A percentile compares a stretch with the other conserved stretches of the same genome.
These are phyloP conservation scores for Harpagifer antarcticus DNA, from an alignment of 2,797 vertebrate species.

Conservation along the genomic window DNA sequence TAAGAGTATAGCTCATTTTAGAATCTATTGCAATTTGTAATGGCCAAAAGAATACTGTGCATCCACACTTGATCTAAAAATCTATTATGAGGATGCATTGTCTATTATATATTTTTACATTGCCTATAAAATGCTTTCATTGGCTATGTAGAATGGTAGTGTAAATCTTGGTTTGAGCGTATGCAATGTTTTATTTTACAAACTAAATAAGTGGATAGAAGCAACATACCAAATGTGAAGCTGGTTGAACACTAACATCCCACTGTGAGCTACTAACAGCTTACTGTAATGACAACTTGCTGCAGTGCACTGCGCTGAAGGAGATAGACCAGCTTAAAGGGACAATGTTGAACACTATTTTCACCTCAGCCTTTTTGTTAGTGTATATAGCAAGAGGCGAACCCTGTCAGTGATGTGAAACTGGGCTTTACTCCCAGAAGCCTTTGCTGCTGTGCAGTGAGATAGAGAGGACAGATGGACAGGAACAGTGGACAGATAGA, in stretches of 20 bases:
- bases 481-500: slow-evolving; percentile 61
- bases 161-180: background rate
- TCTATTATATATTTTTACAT: background rate
- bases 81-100: background rate
- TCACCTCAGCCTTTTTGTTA: slow-evolving; percentile 29
- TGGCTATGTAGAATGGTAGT: background rate
- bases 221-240: background rate
- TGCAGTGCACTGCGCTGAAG: background rate
- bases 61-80: background rate
- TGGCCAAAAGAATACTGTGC: no score
- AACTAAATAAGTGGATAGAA: background rate
- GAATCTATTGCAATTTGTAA: background rate
- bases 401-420: slow-evolving; percentile 9
- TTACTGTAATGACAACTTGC: slow-evolving; percentile 17
- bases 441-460: slow-evolving; percentile 22
- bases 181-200: slow-evolving; percentile 3
- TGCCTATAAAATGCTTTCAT: background rate
- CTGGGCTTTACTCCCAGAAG: slow-evolving; percentile 3
- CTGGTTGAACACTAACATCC: slow-evolving; percentile 3
- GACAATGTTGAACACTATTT: slow-evolving; percentile 27
- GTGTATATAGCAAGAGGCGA: background rate
- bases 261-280: slow-evolving; percentile 4
- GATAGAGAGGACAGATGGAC: slow-evolving; percentile 69
- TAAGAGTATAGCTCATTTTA: background rate
- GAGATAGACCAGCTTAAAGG: slow-evolving; percentile 17